Base-by-base conservation (phyloP, 2,888 invertebrate genomes). In the Osedax frankpressi region DNA sequence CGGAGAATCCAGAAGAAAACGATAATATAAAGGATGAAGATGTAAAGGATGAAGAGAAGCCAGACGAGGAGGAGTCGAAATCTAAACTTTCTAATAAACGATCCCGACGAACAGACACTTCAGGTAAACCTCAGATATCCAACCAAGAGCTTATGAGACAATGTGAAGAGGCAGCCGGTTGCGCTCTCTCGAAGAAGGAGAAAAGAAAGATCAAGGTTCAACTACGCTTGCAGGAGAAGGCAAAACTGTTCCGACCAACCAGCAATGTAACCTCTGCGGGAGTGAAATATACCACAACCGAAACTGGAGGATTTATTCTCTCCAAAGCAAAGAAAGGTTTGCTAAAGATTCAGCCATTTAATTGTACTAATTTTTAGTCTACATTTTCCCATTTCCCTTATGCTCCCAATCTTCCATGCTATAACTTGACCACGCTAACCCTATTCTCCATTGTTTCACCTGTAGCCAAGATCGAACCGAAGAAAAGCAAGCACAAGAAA, bases 11-110 rank as follows among this genome's bases (percentile, higher is more conserved):
- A 1, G 67, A 65, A 29, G 65, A 28, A 26, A 63, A 29, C 27
- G 69, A 30, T 28, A 60, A 68, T 11, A 67, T 73, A 19, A 63
- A 63, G 19, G 30, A 2, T 59, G 26, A 62, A 25, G 62, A 59
- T 11, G 70, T 30, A 3, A 60, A 68, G 30, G 70, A 27, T 19
- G 73, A 62, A 19, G 69, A 30, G 14, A 69, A 59, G 27, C 69
- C 72, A 71, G 25, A 2, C 11, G 29, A 71, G 29, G 70, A 24
- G 65, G n/a, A 65, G 11, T 14, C 6, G 65, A 65, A n/a, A 65
- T 65, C 65, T 24, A 65, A n/a, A 59, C 59, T 19, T 59, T 19
- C 59, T 67, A 67, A 14, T n/a, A 19, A 67, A 67, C 2, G 28
- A 24, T 28, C 28, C 1, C 19, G 67, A 24, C 3, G n/a, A n/a